Evolutionary conservation across 2,888 invertebrate species (phyloP).

Genomic region (Autographa gamma): DNA sequence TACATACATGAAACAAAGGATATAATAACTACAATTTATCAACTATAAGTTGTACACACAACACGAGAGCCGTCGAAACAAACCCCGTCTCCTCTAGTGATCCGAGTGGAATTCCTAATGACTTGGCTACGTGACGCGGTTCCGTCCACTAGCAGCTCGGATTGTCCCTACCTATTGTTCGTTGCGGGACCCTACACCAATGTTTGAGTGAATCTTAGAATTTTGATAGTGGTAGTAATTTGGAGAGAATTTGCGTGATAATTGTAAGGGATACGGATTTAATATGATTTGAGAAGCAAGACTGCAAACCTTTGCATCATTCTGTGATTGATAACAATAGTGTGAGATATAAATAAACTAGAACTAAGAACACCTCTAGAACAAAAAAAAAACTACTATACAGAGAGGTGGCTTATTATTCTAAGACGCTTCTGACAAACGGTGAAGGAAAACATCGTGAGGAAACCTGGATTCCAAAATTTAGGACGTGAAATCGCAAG

Average conservation of each 20-base stretch:
- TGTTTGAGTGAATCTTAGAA: slow-evolving; percentile 22
- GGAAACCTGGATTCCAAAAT: no score
- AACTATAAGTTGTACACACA: slow-evolving; percentile 37
- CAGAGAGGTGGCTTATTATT: no score
- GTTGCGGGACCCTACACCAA: slow-evolving; percentile 28
- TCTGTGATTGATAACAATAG: neutral
- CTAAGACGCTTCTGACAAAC: no score
- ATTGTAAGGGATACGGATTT: neutral
- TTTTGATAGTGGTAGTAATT: neutral
- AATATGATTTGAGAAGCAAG: slow-evolving; percentile 1
- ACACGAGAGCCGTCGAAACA: slow-evolving; percentile 72
- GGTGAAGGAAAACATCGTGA: no score
- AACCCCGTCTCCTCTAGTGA: slow-evolving; percentile 69
- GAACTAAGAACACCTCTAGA: no score
- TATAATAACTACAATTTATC: slow-evolving; percentile 39
- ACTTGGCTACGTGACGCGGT: slow-evolving; percentile 71
- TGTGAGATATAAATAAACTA: no score
- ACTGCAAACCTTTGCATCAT: neutral
- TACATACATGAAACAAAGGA: neutral
- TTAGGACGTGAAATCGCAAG: no score
- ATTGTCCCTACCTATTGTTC: slow-evolving; percentile 44
- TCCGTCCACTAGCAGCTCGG: slow-evolving; percentile 35
- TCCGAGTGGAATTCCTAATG: slow-evolving; percentile 80
- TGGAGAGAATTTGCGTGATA: neutral
- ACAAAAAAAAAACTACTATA: no score